Percentiles rank a stretch among this genome's conserved stretches.
Conservation (phyloP, 2,888 invertebrate genomes). For the Callinectes sapidus region DNA sequence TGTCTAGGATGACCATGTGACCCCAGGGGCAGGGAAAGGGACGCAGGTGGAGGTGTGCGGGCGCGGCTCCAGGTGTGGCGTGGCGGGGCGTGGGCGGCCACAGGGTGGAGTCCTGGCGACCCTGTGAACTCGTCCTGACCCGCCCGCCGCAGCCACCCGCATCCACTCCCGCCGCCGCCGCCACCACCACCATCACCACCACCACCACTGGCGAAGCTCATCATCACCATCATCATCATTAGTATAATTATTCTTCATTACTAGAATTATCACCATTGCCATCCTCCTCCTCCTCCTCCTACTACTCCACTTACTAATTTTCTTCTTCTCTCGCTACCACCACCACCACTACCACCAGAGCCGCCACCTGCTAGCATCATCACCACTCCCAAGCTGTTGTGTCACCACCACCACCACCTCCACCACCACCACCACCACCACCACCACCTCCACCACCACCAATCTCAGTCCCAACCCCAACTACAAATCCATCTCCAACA, state of each 20-base stretch:
- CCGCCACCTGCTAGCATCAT: too few species aligned
- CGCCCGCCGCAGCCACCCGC: neutral
- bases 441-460: too few species aligned
- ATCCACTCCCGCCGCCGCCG: neutral
- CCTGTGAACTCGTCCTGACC: slow-evolving; percentile 1
- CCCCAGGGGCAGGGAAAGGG: neutral
- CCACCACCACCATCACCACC: neutral
- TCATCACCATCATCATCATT: neutral
- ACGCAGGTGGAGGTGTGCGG: neutral
- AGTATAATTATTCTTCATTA: neutral
- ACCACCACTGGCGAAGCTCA: too few species aligned
- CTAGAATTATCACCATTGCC: neutral
- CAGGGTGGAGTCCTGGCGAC: neutral
- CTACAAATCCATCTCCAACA: neutral
- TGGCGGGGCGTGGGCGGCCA: neutral
- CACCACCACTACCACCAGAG: too few species aligned
- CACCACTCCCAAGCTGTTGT: neutral
- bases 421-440: neutral
- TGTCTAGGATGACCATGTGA: neutral
- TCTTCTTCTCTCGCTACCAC: too few species aligned
- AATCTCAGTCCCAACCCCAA: neutral
- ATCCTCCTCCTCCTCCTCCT: neutral
- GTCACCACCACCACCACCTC: neutral
- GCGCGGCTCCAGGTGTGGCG: neutral
- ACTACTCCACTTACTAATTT: too few species aligned